Evolutionary conservation across 53 echinoderm and acorn worm genomes (phyloP).

Genomic region (Apostichopus leukothele): DNA sequence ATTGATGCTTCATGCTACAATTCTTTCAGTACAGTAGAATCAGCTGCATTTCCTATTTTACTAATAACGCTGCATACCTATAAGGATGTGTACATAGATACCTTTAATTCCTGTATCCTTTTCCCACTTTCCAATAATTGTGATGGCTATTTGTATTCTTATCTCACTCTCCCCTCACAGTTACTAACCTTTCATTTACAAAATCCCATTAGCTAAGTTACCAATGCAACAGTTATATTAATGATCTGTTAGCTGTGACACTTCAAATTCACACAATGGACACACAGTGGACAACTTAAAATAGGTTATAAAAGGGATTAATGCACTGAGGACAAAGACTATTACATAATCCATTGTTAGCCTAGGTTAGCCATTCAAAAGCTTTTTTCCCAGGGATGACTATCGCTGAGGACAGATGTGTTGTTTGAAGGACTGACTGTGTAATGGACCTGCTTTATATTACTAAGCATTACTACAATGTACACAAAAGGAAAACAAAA

Average conservation of each 20-base stretch:
- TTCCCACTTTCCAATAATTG: no score
- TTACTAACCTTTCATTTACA: no score
- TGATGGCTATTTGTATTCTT: no score
- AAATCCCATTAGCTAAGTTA: no score
- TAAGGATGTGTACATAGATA: no score
- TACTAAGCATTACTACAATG: neutral
- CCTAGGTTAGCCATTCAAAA: neutral
- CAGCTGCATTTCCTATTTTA: no score
- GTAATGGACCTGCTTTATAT: neutral
- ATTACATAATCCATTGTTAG: constrained; percentile 25
- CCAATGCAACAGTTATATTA: neutral
- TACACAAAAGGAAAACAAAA: neutral
- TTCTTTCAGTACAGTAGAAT: no score
- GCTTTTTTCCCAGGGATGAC: neutral
- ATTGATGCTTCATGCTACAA: no score
- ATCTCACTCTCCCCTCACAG: no score
- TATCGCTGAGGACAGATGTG: neutral
- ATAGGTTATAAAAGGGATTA: constrained; percentile 28
- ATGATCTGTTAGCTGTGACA: neutral
- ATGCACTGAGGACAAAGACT: neutral
- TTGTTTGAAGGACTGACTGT: neutral
- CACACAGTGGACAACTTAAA: neutral
- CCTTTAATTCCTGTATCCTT: no score
- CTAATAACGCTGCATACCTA: no score
- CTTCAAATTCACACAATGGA: neutral